phyloP scores from a whole-genome alignment of 2,797 vertebrate genomes.

The Tokudaia muenninki region DNA sequence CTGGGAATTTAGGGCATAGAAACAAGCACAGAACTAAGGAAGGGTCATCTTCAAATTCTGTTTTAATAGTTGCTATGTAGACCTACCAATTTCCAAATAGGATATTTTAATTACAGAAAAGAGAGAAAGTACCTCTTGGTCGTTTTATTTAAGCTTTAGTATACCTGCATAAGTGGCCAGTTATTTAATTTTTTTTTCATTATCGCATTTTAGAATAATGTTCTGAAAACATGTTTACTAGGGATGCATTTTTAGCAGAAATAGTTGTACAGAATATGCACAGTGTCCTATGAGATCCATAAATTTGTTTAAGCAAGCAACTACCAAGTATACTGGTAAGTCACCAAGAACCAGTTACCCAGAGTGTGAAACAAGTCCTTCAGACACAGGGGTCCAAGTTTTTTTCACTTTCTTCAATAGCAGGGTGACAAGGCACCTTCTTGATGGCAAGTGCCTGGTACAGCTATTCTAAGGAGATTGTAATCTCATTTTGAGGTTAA shows the following conservation, averaged over 20 bases:
- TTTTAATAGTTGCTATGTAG: constrained; percentile 2
- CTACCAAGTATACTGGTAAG: background rate
- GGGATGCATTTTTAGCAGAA: background rate
- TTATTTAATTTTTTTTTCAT: background rate
- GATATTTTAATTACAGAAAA: constrained; percentile 36
- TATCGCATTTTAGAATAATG: background rate
- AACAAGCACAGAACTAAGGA: background rate
- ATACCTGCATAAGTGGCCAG: background rate
- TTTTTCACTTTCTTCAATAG: background rate
- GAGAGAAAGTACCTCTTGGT: background rate
- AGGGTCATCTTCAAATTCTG: constrained; percentile 38
- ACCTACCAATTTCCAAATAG: background rate
- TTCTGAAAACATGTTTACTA: background rate
- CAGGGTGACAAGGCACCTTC: no score
- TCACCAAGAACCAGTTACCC: background rate
- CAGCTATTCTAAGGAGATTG: background rate
- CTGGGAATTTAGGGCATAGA: background rate
- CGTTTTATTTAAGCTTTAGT: background rate
- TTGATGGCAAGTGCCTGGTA: background rate
- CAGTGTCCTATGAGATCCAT: background rate
- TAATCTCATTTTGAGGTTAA: background rate
- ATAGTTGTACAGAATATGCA: background rate
- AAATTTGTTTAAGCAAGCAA: background rate
- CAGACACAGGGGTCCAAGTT: background rate
- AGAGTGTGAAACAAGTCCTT: background rate